Conservation (phyloP, 2,113 vertebrate species). For the Myxocyprinus asiaticus region DNA sequence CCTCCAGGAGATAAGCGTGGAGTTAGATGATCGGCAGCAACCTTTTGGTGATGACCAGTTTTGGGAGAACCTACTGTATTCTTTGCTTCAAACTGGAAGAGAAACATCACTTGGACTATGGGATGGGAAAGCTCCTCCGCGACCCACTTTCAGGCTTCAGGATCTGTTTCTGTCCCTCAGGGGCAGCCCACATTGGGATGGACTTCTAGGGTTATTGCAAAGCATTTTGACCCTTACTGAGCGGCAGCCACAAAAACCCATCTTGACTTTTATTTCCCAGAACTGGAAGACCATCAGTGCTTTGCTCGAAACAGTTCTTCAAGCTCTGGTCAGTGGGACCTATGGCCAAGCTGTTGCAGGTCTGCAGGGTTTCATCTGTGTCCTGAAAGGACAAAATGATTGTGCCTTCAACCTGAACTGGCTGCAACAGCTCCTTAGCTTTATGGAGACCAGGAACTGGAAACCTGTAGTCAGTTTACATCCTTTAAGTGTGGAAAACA, state of each 20-base stretch:
- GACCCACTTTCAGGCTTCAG: conserved; percentile 79
- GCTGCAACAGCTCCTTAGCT: conserved; percentile 77
- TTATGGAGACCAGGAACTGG: conserved; percentile 83
- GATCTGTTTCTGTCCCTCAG: conserved; percentile 84
- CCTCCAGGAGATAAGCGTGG: conserved; percentile 80
- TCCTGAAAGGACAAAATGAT: conserved; percentile 76
- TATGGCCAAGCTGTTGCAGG: conserved; percentile 75
- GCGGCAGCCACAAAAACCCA: conserved; percentile 73
- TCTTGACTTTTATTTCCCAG: conserved; percentile 78
- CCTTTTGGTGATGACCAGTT: conserved; percentile 68
- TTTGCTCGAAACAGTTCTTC: conserved; percentile 77
- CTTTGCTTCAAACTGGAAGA: conserved; percentile 72
- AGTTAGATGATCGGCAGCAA: conserved; percentile 63
- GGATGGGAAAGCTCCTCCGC: conserved; percentile 68
- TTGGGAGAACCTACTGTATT: conserved; percentile 77
- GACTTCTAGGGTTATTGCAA: conserved; percentile 79
- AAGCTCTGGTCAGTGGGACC: conserved; percentile 79
- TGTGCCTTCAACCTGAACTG: conserved; percentile 79
- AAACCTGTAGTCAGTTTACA: conserved; percentile 82
- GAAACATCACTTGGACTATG: conserved; percentile 66
- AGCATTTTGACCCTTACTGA: conserved; percentile 76
- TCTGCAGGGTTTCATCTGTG: conserved; percentile 79
- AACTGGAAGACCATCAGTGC: conserved; percentile 83
- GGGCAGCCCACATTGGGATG: conserved; percentile 85
- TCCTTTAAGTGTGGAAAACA: conserved; percentile 62